A percentile compares a stretch with the other conserved stretches of the same genome.
Conservation (phyloP, 1,140 invertebrate genomes). For the Conopomorpha cramerella region DNA sequence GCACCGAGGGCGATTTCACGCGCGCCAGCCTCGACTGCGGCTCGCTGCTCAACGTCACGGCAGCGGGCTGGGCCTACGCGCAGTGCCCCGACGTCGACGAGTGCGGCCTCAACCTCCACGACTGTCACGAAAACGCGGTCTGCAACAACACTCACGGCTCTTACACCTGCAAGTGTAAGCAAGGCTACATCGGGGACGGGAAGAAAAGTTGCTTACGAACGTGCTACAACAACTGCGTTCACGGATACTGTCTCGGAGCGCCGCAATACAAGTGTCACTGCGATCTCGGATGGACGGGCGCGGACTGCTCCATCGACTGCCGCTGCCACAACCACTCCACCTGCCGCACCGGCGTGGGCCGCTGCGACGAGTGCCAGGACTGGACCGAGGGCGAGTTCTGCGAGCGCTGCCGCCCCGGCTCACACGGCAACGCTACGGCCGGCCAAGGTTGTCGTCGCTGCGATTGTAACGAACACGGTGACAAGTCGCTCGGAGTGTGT, state of each 20-base stretch:
- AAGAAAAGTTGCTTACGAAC: slow-evolving; percentile 80
- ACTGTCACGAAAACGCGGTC: slow-evolving; percentile 88
- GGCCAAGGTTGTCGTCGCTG: slow-evolving; percentile 80
- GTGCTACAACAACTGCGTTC: slow-evolving; percentile 87
- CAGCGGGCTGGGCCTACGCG: slow-evolving; percentile 84
- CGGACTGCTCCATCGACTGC: slow-evolving; percentile 87
- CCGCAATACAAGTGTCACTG: slow-evolving; percentile 87
- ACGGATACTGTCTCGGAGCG: slow-evolving; percentile 84
- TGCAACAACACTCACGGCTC: slow-evolving; percentile 92
- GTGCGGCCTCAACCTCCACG: slow-evolving; percentile 82
- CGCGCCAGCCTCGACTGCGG: slow-evolving; percentile 70
- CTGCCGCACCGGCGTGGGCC: slow-evolving; percentile 75
- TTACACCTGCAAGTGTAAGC: slow-evolving; percentile 84
- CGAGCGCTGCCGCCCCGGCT: slow-evolving; percentile 81
- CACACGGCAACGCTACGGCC: slow-evolving; percentile 87
- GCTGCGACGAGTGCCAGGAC: slow-evolving; percentile 90
- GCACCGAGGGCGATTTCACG: slow-evolving; percentile 81
- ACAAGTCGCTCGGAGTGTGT: slow-evolving; percentile 75
- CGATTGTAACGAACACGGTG: slow-evolving; percentile 88
- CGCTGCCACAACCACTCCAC: slow-evolving; percentile 93
- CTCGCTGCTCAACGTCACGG: slow-evolving; percentile 58
- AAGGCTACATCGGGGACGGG: slow-evolving; percentile 87
- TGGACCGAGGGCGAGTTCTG: slow-evolving; percentile 87
- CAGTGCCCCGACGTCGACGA: slow-evolving; percentile 94
- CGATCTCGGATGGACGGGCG: slow-evolving; percentile 90